Percentiles rank a stretch among this genome's conserved stretches.
phyloP scores from a whole-genome alignment of 2,113 vertebrate genomes.

The Onychorhynchus coronatus region DNA sequence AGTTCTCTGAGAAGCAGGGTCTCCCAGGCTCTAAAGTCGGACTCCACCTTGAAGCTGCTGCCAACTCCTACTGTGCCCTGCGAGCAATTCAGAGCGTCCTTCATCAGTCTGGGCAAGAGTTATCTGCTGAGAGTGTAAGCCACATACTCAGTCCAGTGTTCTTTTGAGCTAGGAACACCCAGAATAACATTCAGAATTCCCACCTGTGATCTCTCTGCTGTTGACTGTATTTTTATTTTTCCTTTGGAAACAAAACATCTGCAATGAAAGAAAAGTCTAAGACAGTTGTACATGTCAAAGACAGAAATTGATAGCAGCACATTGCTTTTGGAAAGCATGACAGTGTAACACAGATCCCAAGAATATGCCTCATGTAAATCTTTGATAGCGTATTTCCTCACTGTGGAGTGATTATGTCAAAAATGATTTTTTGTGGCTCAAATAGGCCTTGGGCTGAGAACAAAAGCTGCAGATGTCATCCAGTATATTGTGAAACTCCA shows the following conservation, averaged over 20 bases:
- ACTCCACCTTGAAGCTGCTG: slow-evolving; percentile 76
- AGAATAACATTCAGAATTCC: not conserved
- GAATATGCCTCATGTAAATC: not conserved
- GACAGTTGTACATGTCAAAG: not conserved
- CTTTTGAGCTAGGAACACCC: not conserved
- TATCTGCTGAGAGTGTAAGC: slow-evolving; percentile 62
- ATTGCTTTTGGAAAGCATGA: not conserved
- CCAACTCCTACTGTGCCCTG: slow-evolving; percentile 83
- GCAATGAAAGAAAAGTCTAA: not conserved
- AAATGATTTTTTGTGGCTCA: not conserved
- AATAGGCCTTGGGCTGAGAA: not conserved
- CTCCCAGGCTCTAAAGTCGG: slow-evolving; percentile 73
- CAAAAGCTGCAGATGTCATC: not conserved
- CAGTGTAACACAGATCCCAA: not conserved
- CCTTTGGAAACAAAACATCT: not conserved
- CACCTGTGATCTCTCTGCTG: not conserved
- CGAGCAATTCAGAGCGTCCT: slow-evolving; percentile 82
- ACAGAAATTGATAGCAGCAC: not conserved
- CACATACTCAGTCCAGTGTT: not conserved
- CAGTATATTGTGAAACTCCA: not conserved
- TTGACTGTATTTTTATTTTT: not conserved
- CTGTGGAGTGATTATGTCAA: not conserved
- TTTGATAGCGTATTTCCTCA: not conserved
- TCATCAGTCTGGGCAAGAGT: slow-evolving; percentile 60
- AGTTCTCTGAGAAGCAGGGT: slow-evolving; percentile 72